phyloP scores from a whole-genome alignment of 2,113 vertebrate species.

The western clawed frog (Xenopus tropicalis) region UCB_Xtro_10.0 CM004450.2:34061501-34062000 shows the following conservation, averaged over 20 bases:
- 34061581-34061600: slow-evolving; percentile 11
- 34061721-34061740: neutral
- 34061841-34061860: neutral
- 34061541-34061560: neutral
- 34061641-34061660: slow-evolving; percentile 7
- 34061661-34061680: slow-evolving; percentile 11
- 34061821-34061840: neutral
- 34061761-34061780: neutral
- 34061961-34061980: no score
- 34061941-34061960: no score
- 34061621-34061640: slow-evolving; percentile 1
- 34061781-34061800: neutral
- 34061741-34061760: neutral
- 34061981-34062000: no score
- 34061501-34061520: neutral
- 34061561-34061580: neutral
- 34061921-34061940: no score
- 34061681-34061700: neutral
- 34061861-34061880: neutral
- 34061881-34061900: neutral
- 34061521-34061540: slow-evolving; percentile 1
- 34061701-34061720: neutral
- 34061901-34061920: no score
- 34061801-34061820: neutral
- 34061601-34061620: slow-evolving; percentile 5